phyloP scores from a whole-genome alignment of 1,140 invertebrate genomes.

The Hycleus cichorii region DNA sequence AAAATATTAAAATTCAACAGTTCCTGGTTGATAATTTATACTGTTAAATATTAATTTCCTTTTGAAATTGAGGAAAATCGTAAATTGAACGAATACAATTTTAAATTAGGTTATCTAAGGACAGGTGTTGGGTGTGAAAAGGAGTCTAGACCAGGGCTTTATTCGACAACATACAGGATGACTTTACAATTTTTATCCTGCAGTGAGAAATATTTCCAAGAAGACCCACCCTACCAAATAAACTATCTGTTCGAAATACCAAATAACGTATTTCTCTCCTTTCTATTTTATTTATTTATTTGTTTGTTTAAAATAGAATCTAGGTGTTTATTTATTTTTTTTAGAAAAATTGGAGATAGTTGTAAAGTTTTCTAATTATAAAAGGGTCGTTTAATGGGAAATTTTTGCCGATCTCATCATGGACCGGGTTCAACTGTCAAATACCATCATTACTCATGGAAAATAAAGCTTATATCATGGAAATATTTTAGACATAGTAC shows the following conservation, averaged over 20 bases:
- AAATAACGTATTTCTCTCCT: not conserved
- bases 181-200: constrained; percentile 24
- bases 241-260: not conserved
- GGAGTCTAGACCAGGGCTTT: constrained; percentile 15
- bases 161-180: constrained; percentile 26
- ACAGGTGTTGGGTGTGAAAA: constrained; percentile 21
- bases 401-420: constrained; percentile 31
- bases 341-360: no score
- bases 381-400: constrained; percentile 12
- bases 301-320: no score
- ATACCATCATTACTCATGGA: constrained; percentile 30
- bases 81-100: constrained; percentile 5
- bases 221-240: constrained; percentile 19
- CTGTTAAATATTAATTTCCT: no score
- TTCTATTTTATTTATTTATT: not conserved
- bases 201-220: constrained; percentile 24
- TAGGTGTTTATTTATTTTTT: no score
- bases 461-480: constrained; percentile 25
- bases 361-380: constrained; percentile 2
- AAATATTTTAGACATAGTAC: constrained; percentile 24
- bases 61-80: no score
- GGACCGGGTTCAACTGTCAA: constrained; percentile 27
- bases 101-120: constrained; percentile 25
- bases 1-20: no score
- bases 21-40: no score